phyloP scores from a whole-genome alignment of 2,797 vertebrate species.

The Neosilurus hyrtlii region DNA sequence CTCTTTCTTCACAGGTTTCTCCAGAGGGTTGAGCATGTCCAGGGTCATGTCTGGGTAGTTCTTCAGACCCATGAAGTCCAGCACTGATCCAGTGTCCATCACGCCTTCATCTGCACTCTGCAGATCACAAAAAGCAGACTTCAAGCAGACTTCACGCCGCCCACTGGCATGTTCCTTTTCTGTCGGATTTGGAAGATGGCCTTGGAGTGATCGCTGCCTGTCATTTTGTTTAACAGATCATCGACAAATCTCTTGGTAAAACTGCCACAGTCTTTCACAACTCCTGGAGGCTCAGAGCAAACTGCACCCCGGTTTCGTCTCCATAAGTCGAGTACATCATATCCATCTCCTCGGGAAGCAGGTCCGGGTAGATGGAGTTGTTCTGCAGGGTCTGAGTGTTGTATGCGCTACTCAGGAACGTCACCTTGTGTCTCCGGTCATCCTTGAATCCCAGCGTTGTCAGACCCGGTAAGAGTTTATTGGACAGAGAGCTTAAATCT shows the following conservation, averaged over 20 bases:
- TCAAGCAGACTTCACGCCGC: conserved; percentile 86
- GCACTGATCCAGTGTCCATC: conserved; percentile 73
- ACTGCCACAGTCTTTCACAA: conserved; percentile 90
- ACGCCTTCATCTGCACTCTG: conserved; percentile 55
- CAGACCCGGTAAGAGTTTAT: conserved; percentile 91
- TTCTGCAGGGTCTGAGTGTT: conserved; percentile 89
- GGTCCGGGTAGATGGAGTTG: conserved; percentile 88
- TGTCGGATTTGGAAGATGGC: conserved; percentile 86
- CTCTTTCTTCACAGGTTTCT: conserved; percentile 90
- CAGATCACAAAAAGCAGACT: conserved; percentile 75
- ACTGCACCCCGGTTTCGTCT: conserved; percentile 95
- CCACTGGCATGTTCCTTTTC: conserved; percentile 84
- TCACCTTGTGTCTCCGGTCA: conserved; percentile 92
- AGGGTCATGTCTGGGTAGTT: conserved; percentile 89
- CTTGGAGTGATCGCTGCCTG: conserved; percentile 87
- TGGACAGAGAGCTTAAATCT: conserved; percentile 91
- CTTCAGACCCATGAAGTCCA: conserved; percentile 93
- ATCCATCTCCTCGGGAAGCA: conserved; percentile 89
- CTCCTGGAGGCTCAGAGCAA: conserved; percentile 94
- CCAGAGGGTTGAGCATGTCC: conserved; percentile 89
- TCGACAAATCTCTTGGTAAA: conserved; percentile 88
- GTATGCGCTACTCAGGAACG: conserved; percentile 90
- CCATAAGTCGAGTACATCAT: conserved; percentile 91
- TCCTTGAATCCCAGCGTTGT: conserved; percentile 96
- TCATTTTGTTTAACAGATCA: conserved; percentile 93